phyloP scores from a whole-genome alignment of 2,888 invertebrate species.

The Parapristionchus giblindavisi region DNA sequence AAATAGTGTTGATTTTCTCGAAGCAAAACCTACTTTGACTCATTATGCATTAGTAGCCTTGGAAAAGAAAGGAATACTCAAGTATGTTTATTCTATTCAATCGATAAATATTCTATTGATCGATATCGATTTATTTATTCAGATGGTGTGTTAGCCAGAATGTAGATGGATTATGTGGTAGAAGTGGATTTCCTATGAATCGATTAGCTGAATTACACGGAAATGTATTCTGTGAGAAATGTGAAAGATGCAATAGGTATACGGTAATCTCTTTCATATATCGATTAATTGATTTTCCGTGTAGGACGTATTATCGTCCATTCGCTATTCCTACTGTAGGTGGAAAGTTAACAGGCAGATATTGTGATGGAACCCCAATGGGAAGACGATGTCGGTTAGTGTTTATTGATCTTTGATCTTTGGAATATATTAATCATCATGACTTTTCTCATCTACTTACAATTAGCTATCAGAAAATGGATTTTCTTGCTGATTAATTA shows the following conservation, averaged over 20 bases:
- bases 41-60: conserved; percentile 90
- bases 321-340: conserved; percentile 82
- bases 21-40: conserved; percentile 88
- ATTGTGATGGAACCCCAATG: conserved; percentile 75
- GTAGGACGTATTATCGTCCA: conserved; percentile 82
- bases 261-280: neutral
- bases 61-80: conserved; percentile 75
- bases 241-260: conserved; percentile 81
- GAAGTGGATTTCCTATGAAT: conserved; percentile 84
- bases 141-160: conserved; percentile 72
- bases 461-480: conserved; percentile 23
- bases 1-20: conserved; percentile 83
- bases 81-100: conserved; percentile 41
- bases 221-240: conserved; percentile 95
- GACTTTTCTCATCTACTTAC: neutral
- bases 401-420: neutral
- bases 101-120: neutral
- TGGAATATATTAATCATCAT: neutral
- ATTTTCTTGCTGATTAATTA: no score
- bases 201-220: conserved; percentile 92
- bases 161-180: conserved; percentile 82
- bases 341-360: conserved; percentile 78
- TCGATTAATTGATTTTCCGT: neutral
- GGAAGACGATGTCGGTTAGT: conserved; percentile 25
- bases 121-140: neutral